phyloP scores from a whole-genome alignment of 2,113 vertebrate genomes.

The Salvelinus alpinus region DNA sequence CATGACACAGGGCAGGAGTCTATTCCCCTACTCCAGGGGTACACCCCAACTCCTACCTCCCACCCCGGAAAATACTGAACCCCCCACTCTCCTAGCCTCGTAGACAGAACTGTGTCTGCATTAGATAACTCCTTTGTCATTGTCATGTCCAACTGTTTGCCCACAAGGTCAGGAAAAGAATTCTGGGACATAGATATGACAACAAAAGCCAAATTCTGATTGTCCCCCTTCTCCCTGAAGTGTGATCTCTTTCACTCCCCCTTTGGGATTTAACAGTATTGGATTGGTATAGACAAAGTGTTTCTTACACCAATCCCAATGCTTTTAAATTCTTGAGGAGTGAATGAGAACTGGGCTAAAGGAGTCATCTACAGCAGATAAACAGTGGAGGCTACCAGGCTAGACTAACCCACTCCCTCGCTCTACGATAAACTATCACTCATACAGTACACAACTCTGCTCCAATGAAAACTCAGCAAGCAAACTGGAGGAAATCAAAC shows the following conservation, averaged over 20 bases:
- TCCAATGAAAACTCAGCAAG: slow-evolving; percentile 76
- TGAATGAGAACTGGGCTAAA: not conserved
- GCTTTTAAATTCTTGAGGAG: too few relatives aligned
- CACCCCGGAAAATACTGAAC: slow-evolving; percentile 23
- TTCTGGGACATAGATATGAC: too few relatives aligned
- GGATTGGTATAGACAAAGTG: too few relatives aligned
- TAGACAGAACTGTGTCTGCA: slow-evolving; percentile 48
- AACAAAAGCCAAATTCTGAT: too few relatives aligned
- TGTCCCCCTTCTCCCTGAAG: too few relatives aligned
- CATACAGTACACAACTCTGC: slow-evolving; percentile 55
- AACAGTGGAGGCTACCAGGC: slow-evolving; percentile 68
- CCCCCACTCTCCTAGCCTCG: slow-evolving; percentile 60
- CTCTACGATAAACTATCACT: slow-evolving; percentile 32
- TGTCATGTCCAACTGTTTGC: too few relatives aligned
- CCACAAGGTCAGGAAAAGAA: too few relatives aligned
- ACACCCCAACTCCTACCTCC: slow-evolving; percentile 29
- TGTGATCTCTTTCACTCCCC: too few relatives aligned
- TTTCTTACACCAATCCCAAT: too few relatives aligned
- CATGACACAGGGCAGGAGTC: slow-evolving; percentile 60
- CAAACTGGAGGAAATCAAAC: slow-evolving; percentile 75
- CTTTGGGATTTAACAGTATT: slow-evolving; percentile 15
- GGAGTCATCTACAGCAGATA: not conserved
- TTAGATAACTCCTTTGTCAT: too few relatives aligned
- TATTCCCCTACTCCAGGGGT: slow-evolving; percentile 29
- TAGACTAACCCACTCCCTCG: slow-evolving; percentile 42